These are phyloP conservation scores for Neodiprion pinetum DNA, from an alignment of 1,140 invertebrate species.

Conservation along the genomic window DNA sequence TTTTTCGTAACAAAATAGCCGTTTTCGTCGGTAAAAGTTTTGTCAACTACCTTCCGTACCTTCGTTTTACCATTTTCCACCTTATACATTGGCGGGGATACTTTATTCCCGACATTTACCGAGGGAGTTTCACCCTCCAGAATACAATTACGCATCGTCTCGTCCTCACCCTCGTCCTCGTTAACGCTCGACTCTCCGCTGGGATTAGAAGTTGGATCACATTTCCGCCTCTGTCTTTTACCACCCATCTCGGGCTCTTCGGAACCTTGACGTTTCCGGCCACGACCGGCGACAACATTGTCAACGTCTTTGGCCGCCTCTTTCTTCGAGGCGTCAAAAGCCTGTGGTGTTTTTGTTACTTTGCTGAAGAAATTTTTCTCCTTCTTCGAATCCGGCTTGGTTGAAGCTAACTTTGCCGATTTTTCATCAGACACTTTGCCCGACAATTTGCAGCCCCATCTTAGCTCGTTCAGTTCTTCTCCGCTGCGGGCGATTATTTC, in stretches of 20 bases:
- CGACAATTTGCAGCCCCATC: background rate
- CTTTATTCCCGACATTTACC: conserved; percentile 19
- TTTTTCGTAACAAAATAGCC: conserved; percentile 55
- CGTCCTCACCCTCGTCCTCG: conserved; percentile 34
- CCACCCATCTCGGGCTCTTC: conserved; percentile 29
- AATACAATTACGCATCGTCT: conserved; percentile 31
- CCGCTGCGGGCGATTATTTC: conserved; percentile 40
- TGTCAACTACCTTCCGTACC: conserved; percentile 47
- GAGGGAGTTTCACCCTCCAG: conserved; percentile 15
- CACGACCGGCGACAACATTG: conserved; percentile 10
- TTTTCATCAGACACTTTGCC: background rate
- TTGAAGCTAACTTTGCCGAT: conserved; percentile 10
- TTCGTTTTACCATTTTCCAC: conserved; percentile 44
- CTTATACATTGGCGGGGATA: conserved; percentile 37
- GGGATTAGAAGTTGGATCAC: conserved; percentile 44
- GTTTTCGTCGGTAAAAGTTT: conserved; percentile 52
- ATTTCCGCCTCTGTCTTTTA: conserved; percentile 50
- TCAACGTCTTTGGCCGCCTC: background rate
- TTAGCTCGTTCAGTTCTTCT: conserved; percentile 36
- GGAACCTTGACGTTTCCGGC: conserved; percentile 44
- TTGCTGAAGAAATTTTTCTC: conserved; percentile 51
- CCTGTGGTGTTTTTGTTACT: conserved; percentile 24
- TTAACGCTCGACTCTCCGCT: conserved; percentile 32
- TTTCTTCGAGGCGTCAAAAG: background rate
- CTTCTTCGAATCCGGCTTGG: conserved; percentile 38